Percentiles rank a stretch among this genome's conserved stretches.
Evolutionary conservation across 2,797 vertebrate species (phyloP).

Genomic region (Chiloscyllium punctatum): DNA sequence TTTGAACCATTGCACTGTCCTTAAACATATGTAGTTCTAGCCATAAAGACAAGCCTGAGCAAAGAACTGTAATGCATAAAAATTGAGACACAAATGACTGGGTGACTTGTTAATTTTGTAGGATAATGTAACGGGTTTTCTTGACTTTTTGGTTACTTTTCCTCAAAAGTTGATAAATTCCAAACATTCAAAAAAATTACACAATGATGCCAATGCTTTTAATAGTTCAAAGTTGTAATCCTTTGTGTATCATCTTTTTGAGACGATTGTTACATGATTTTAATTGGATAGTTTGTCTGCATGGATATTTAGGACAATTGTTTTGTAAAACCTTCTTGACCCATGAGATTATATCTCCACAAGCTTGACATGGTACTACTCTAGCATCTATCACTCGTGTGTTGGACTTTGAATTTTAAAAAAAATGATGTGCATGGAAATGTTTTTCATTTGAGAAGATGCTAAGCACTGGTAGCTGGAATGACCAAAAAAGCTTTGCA

Average conservation of each 20-base stretch:
- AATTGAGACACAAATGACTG: not conserved
- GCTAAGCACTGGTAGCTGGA: not conserved
- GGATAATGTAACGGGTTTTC: not conserved
- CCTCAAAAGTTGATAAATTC: not conserved
- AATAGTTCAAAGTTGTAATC: not conserved
- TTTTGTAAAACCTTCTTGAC: not conserved
- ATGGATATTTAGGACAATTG: not conserved
- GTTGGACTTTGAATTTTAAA: not conserved
- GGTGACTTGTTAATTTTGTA: not conserved
- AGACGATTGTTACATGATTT: too few relatives aligned
- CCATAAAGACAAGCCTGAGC: not conserved
- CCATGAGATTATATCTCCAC: not conserved
- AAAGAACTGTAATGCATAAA: not conserved
- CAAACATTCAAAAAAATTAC: too few relatives aligned
- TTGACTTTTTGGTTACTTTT: not conserved
- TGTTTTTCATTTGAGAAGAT: not conserved
- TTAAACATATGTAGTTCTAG: not conserved
- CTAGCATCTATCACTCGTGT: not conserved
- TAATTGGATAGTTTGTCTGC: not conserved
- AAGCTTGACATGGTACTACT: not conserved
- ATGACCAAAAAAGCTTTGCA: not conserved
- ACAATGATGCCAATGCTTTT: not conserved
- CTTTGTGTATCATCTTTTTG: not conserved
- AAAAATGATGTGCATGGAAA: not conserved
- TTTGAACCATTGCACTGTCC: not conserved